Base-by-base conservation (phyloP, 2,113 vertebrate genomes). In the Corythornis madagascariensis region DNA sequence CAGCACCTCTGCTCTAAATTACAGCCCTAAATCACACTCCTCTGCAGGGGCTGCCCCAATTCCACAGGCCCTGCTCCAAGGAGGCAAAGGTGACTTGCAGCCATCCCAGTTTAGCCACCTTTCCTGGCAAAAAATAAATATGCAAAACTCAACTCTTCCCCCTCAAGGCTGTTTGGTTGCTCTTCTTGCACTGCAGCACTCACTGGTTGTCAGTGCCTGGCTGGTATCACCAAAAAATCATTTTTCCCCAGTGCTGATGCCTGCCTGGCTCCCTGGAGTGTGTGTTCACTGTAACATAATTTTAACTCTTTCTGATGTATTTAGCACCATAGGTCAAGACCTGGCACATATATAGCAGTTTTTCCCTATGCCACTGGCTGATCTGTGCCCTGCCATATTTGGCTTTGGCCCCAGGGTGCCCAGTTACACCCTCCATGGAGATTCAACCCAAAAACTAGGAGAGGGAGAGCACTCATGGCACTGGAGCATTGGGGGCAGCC, bases 201-300 rank as follows among this genome's bases (percentile, higher is more conserved):
- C 4, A 0, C 16, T 0, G 0, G 8, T 43, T 50, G 12, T 19
- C 69, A 56, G 48, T 1, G 3, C 21, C 33, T 80, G 35, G 15
- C 33, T 43, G 21, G 2, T 38, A 31, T 15, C 52, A 67, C 21
- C 2, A 29, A 57, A 55, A 26, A 53, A 53, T 53, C 52, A 28
- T 26, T 25, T 52, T 52, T 52, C 8, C 25, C 52, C 52, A 53
- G 52, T 14, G 18, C 21, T 35, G 20, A 14, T 53, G 33, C 48
- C 48, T 50, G 21, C 42, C 35, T 38, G 42, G 11, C 20, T 64
- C 35, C 43, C 22, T 7, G 8, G 70, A 65, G 50, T 10, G 38
- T 7, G 4, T 19, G n/a, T 19, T 83, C 33, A 33, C 47, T 60
- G 52, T 42, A 42, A 57, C 26, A 45, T 29, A 26, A 31, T 29